A percentile compares a stretch with the other conserved stretches of the same genome.
phyloP scores from a whole-genome alignment of 2,797 vertebrate species.

The Sebastes taczanowskii region DNA sequence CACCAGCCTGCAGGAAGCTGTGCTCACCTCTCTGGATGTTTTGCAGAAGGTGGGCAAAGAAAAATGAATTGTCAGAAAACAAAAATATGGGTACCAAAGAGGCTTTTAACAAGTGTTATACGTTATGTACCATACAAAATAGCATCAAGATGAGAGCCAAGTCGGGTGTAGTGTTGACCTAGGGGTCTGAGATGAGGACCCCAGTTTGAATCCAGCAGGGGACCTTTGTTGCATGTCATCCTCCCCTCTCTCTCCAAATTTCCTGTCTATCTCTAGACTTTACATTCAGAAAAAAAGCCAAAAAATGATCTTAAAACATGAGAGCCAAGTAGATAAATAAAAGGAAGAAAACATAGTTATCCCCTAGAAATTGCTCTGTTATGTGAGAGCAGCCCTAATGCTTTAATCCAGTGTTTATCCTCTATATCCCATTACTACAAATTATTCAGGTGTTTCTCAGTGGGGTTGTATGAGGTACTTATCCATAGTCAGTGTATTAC shows the following conservation, averaged over 20 bases:
- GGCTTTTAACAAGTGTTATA: background rate
- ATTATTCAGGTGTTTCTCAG: background rate
- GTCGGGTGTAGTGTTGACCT: background rate
- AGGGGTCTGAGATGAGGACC: background rate
- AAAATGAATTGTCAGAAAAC: background rate
- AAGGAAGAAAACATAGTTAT: background rate
- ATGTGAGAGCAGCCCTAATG: background rate
- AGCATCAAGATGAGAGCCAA: background rate
- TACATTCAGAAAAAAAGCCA: background rate
- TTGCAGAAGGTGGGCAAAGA: constrained; percentile 91
- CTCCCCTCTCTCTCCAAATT: background rate
- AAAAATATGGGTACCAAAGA: background rate
- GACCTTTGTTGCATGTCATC: background rate
- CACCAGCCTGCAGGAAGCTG: constrained; percentile 97
- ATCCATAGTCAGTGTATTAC: too few relatives aligned
- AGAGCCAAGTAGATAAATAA: background rate
- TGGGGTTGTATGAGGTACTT: too few relatives aligned
- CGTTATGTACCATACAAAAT: background rate
- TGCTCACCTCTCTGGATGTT: constrained; percentile 95
- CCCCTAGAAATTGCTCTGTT: background rate
- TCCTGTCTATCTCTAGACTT: background rate
- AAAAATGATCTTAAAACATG: background rate
- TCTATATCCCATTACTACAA: background rate
- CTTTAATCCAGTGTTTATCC: background rate
- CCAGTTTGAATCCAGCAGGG: background rate